Percentiles rank a stretch among this genome's conserved stretches.
phyloP scores from a whole-genome alignment of 2,888 invertebrate species.

The Euzetes globulus region DNA sequence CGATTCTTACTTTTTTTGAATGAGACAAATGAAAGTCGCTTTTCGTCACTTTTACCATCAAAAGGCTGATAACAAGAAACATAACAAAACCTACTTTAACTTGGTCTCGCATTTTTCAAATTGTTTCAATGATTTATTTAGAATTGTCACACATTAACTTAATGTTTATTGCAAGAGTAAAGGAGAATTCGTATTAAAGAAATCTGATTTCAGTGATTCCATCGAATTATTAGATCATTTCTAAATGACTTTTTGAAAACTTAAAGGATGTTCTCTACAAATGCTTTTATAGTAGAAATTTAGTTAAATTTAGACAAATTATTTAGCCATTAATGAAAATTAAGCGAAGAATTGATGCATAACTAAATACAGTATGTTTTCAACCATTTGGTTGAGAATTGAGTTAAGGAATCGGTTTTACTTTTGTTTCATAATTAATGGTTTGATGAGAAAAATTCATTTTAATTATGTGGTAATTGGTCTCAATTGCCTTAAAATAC shows the following conservation, averaged over 20 bases:
- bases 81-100: background rate
- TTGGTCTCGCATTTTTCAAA: background rate
- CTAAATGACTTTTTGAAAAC: background rate
- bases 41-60: background rate
- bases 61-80: background rate
- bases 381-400: background rate
- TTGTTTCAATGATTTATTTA: background rate
- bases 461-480: too few relatives aligned
- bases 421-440: too few relatives aligned
- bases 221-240: background rate
- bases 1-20: background rate
- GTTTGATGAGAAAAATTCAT: too few relatives aligned
- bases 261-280: background rate
- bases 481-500: too few relatives aligned
- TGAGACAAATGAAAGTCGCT: background rate
- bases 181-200: too few relatives aligned
- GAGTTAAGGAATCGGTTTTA: too few relatives aligned
- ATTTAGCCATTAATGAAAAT: background rate
- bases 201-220: too few relatives aligned
- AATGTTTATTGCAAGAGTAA: too few relatives aligned
- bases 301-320: background rate
- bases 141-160: background rate
- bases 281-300: background rate
- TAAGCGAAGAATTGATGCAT: background rate
- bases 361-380: background rate